Base-by-base conservation (phyloP, 2,888 invertebrate genomes). In the Rotaria magnacalcarata region DNA sequence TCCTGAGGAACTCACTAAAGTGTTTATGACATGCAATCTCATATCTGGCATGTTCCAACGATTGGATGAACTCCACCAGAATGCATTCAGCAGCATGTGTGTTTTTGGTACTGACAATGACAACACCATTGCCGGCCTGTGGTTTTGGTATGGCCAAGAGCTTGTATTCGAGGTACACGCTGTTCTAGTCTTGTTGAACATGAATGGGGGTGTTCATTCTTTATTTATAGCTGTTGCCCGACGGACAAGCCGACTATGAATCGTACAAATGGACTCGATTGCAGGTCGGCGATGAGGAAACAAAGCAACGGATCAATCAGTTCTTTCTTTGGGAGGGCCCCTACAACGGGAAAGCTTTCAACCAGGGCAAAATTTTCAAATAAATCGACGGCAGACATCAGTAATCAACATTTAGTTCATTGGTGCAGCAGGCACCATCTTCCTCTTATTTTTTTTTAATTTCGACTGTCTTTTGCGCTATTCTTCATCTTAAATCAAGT, bases 1-100 rank as follows among this genome's bases (percentile, higher is more conserved):
- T 92, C 94, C 95, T 87, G 93, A 96, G 87, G 97, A 99, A 91
- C 93, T 98, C 43, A 93, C 94, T 88, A 95, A 95, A 92, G 94
- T 95, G 84, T 98, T 97, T 93, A 98, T 98, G 98, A 96, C 96
- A 91, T 96, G 97, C 92, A 99, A 99, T 92, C 94, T 99, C 87
- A 96, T 99, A 90, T 94, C 95, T 88, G 96, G 95, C 89, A 97
- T 99, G 97, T 97, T 94, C 93, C 99, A 99, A 92, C 94, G 99
- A 88, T 92, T 99, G 89, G 99, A 99, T 90, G 97, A 97, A 93
- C 94, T 99, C 95, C 94, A 97, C 89, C 99, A 99, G 92, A 94
- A 95, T 90, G 95, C 96, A 4, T 98, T 99, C 92, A 96, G 95
- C 86, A 97, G 96, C 21, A 94, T 95, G 89, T 95, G 95, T 90